phyloP scores from a whole-genome alignment of 2,888 invertebrate species.

The Sarcophaga rosellei region DNA sequence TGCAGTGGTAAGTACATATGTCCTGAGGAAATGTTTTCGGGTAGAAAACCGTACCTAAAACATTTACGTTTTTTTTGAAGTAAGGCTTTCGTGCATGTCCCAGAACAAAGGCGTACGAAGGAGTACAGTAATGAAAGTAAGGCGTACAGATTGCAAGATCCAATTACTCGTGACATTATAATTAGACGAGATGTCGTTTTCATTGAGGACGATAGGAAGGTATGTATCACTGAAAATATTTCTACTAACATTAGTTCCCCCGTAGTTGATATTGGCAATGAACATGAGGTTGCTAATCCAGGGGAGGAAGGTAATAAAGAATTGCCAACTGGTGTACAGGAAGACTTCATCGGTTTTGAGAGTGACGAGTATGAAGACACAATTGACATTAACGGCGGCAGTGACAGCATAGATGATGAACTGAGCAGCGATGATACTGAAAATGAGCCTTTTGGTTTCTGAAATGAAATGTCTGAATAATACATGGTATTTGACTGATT shows the following conservation, averaged over 20 bases:
- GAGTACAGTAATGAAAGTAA: slow-evolving; percentile 62
- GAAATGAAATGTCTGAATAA: slow-evolving; percentile 15
- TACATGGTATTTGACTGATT: slow-evolving; percentile 10
- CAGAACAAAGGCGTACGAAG: slow-evolving; percentile 63
- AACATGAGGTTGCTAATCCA: not conserved
- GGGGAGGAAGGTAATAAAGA: slow-evolving; percentile 19
- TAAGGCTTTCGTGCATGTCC: slow-evolving; percentile 63
- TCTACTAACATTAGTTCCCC: too few relatives aligned
- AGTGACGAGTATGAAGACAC: not conserved
- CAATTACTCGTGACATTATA: slow-evolving; percentile 53
- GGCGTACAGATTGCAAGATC: slow-evolving; percentile 51
- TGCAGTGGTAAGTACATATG: slow-evolving; percentile 57
- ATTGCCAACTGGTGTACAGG: slow-evolving; percentile 17
- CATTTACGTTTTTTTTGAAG: slow-evolving; percentile 66
- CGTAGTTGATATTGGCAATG: not conserved
- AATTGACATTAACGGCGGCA: not conserved
- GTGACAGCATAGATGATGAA: too few relatives aligned
- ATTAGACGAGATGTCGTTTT: slow-evolving; percentile 18
- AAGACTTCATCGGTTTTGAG: slow-evolving; percentile 18
- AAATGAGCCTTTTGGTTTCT: slow-evolving; percentile 6
- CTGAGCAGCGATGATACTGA: not conserved
- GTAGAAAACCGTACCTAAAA: slow-evolving; percentile 59
- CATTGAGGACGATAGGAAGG: not conserved
- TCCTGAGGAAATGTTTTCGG: slow-evolving; percentile 63
- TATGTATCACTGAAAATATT: too few relatives aligned